Percentiles rank a stretch among this genome's conserved stretches.
Evolutionary conservation across 2,113 vertebrate genomes (phyloP).

Genomic region (Onychorhynchus coronatus): DNA sequence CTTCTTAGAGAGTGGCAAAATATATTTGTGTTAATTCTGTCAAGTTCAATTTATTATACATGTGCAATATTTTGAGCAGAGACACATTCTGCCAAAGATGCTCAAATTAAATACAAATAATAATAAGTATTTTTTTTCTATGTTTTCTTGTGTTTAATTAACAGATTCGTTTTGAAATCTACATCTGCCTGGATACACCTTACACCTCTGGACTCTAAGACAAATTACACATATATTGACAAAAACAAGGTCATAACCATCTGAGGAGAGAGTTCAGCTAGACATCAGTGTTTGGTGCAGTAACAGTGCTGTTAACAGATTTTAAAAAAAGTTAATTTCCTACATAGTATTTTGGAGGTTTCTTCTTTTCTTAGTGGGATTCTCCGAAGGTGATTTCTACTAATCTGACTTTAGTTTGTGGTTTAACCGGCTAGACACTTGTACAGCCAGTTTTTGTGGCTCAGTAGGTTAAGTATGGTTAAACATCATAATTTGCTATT

Average conservation of each 20-base stretch:
- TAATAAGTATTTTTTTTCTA: neutral
- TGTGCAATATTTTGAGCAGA: neutral
- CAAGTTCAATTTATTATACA: neutral
- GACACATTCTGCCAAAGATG: neutral
- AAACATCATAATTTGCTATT: neutral
- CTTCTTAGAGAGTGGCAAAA: conserved; percentile 29
- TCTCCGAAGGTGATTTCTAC: neutral
- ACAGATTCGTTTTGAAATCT: neutral
- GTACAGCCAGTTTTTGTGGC: neutral
- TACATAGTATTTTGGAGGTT: no score
- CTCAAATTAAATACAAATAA: neutral
- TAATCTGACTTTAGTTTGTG: neutral
- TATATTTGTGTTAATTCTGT: conserved; percentile 24
- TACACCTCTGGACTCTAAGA: neutral
- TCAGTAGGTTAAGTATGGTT: neutral
- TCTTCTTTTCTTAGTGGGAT: no score
- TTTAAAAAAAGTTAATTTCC: no score
- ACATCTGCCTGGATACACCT: neutral
- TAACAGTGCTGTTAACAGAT: no score
- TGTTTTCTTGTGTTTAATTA: neutral
- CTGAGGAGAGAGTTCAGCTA: no score
- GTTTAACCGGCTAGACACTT: neutral
- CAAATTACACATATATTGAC: no score
- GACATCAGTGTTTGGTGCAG: no score
- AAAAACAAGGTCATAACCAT: no score